Base-by-base conservation (phyloP, 2,888 invertebrate genomes). In the Papilio gigon region DNA sequence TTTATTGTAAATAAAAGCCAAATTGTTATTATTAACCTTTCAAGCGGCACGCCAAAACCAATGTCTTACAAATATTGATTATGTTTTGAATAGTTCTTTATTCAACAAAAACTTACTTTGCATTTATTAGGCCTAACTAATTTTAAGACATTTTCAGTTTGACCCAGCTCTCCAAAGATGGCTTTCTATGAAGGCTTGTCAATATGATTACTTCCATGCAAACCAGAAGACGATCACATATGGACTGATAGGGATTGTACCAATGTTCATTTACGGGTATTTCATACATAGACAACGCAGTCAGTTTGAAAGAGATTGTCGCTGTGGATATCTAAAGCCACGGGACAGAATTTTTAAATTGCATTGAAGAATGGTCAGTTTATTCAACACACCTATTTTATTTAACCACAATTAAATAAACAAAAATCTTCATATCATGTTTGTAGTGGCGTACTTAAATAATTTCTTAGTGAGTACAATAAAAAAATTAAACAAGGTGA, bases 111-210 rank as follows among this genome's bases (percentile, higher is more conserved):
- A n/a, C n/a, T n/a, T n/a, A n/a, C n/a, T n/a, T n/a, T n/a, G n/a
- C 27, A 22, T 12, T 33, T 11, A 25, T 44, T 5, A 5, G 9
- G 9, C 22, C 11, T 11, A 47, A 8, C 50, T 22, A 1, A 59
- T 37, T 59, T n/a, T 12, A 20, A n/a, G 44, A 47, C n/a, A 70
- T 56, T 87, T 87, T 58, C 88, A 98, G 97, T 96, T 97, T 84
- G 97, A 98, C 86, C 87, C 94, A 14, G 95, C 94, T 6, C 75
- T 97, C 0, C 94, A 95, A 77, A 93, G 96, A 25, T 96, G 93
- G 79, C 85, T 94, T 75, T 93, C 97, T 0, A 93, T 96, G 94
- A 94, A 94, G 79, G 89, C 88, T 0, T 92, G 90, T 9, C 87
- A 93, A 42, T 91, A 86, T 71, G 94, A 95, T 0, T 88, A 93